These are phyloP conservation scores for Temnothorax rugatulus DNA, from an alignment of 2,888 invertebrate species.

Conservation along the genomic window DNA sequence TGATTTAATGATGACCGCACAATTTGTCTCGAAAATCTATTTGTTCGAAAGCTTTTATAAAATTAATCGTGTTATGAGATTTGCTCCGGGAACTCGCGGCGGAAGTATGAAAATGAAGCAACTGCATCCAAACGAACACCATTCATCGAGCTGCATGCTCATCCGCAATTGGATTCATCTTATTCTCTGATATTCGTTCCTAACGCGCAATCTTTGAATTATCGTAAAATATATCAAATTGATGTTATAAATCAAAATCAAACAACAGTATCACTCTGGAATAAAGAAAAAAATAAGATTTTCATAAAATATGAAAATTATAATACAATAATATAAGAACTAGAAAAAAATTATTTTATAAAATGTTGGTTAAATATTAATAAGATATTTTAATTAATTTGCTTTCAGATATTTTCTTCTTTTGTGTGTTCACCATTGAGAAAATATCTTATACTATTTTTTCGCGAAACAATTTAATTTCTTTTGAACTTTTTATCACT, in stretches of 20 bases:
- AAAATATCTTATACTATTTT: background rate
- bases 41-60: constrained; percentile 31
- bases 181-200: constrained; percentile 22
- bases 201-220: constrained; percentile 42
- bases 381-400: background rate
- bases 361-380: background rate
- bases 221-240: background rate
- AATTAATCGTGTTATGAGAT: constrained; percentile 36
- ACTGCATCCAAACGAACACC: constrained; percentile 65
- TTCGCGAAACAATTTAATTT: background rate
- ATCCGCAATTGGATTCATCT: constrained; percentile 70
- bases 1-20: constrained; percentile 43
- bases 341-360: constrained; percentile 8
- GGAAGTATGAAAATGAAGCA: constrained; percentile 74
- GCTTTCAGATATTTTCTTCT: background rate
- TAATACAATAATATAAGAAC: background rate
- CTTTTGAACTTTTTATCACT: background rate
- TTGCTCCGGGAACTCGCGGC: constrained; percentile 31
- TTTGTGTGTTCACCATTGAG: background rate
- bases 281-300: background rate
- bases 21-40: constrained; percentile 40
- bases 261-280: background rate
- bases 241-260: background rate
- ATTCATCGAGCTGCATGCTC: constrained; percentile 41
- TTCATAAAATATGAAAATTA: background rate